phyloP scores from a whole-genome alignment of 37 sponge, comb jelly and placozoan species.

The Bolinopsis microptera region DNA sequence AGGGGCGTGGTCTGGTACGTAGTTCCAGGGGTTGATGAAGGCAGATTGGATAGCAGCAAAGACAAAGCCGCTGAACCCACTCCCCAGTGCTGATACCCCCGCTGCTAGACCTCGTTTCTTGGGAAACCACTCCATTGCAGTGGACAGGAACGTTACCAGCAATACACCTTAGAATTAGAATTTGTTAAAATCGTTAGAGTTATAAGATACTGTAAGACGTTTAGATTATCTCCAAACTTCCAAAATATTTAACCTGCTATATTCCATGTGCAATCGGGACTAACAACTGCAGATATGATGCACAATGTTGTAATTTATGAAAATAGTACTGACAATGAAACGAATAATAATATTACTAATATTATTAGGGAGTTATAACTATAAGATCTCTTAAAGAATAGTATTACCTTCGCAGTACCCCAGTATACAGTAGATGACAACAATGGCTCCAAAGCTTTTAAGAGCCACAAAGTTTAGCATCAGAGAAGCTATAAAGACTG shows the following conservation, averaged over 20 bases:
- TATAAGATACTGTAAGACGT: no score
- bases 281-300: no score
- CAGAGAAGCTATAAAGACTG: constrained; percentile 2
- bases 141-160: constrained; percentile 57
- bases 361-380: no score
- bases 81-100: constrained; percentile 52
- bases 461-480: constrained; percentile 44
- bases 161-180: constrained; percentile 2
- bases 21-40: constrained; percentile 65
- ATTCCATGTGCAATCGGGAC: no score
- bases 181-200: no score
- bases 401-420: constrained; percentile 65
- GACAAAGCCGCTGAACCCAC: constrained; percentile 48
- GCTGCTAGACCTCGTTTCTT: constrained; percentile 56
- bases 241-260: no score
- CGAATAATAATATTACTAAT: no score
- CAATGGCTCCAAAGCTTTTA: constrained; percentile 35
- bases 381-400: no score
- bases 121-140: constrained; percentile 66
- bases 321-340: no score
- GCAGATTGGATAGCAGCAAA: not conserved
- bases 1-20: constrained; percentile 40
- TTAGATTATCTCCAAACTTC: no score
- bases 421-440: constrained; percentile 40
- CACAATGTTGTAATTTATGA: no score